Conservation (phyloP, 2,888 invertebrate species). For the Stratiomys singularior region DNA sequence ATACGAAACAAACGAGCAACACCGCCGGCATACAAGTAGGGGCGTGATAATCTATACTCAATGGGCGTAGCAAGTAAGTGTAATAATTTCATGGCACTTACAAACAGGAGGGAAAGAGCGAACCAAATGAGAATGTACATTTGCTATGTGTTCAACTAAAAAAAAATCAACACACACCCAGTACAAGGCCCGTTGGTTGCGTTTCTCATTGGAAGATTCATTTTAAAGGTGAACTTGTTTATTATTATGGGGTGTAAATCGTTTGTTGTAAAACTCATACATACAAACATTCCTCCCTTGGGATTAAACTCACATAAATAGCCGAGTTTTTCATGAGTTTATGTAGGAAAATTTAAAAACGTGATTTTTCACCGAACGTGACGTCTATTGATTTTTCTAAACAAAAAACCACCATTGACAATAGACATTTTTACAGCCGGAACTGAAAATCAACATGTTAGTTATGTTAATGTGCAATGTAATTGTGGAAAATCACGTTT, state of each 20-base stretch:
- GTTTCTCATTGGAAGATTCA: slow-evolving; percentile 7
- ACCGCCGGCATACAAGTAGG: too few relatives aligned
- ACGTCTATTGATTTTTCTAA: slow-evolving; percentile 28
- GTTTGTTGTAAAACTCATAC: not conserved
- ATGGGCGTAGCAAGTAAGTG: too few relatives aligned
- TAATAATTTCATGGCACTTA: too few relatives aligned
- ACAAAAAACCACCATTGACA: not conserved
- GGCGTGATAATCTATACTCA: too few relatives aligned
- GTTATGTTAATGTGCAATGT: slow-evolving; percentile 13
- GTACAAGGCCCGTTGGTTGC: too few relatives aligned
- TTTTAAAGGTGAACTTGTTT: not conserved
- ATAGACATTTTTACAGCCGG: not conserved
- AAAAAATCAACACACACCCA: too few relatives aligned
- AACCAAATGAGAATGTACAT: too few relatives aligned
- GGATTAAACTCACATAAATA: not conserved
- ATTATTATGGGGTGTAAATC: not conserved
- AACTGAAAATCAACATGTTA: slow-evolving; percentile 15
- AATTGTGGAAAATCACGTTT: slow-evolving; percentile 30
- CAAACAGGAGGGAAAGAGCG: too few relatives aligned
- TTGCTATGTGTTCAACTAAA: not conserved
- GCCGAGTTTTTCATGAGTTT: slow-evolving; percentile 2
- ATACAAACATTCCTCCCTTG: slow-evolving; percentile 17
- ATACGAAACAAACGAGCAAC: too few relatives aligned
- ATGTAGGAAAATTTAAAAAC: slow-evolving; percentile 24
- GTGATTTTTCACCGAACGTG: slow-evolving; percentile 43